Percentiles rank a stretch among this genome's conserved stretches.
Evolutionary conservation across 2,797 vertebrate genomes (phyloP).

Genomic region (Chaetodon trifasciatus): DNA sequence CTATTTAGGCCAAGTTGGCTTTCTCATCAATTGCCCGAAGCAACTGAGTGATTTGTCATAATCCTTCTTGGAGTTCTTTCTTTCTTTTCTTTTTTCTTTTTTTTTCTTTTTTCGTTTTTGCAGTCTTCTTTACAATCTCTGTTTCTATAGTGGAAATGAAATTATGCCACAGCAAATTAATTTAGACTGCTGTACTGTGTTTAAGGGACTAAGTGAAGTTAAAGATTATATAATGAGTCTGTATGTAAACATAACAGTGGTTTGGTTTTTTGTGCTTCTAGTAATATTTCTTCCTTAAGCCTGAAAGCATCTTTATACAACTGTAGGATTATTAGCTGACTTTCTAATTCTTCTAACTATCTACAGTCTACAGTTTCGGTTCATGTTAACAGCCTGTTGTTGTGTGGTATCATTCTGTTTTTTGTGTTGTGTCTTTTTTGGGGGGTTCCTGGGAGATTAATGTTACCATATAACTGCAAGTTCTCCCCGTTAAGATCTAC

Average conservation of each 20-base stretch:
- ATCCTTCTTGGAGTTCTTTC: conserved; percentile 13
- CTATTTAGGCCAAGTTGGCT: conserved; percentile 31
- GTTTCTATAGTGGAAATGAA: neutral
- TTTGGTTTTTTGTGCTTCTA: neutral
- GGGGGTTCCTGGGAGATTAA: neutral
- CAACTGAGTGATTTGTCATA: neutral
- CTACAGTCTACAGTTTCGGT: neutral
- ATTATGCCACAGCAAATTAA: conserved; percentile 1
- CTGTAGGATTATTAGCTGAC: neutral
- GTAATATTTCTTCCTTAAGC: neutral
- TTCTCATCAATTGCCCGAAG: conserved; percentile 15
- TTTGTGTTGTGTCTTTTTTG: too few relatives aligned
- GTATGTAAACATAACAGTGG: neutral
- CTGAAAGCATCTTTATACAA: neutral
- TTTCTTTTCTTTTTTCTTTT: neutral
- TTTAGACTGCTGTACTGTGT: neutral
- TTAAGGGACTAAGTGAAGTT: neutral
- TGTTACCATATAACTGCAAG: neutral
- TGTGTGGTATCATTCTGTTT: neutral
- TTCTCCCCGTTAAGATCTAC: neutral
- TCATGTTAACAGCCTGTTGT: neutral
- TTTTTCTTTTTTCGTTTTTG: neutral
- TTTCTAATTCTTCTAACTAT: neutral
- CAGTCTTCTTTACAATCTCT: neutral
- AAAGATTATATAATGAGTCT: neutral